Conservation (phyloP, 1,140 invertebrate species). For the Grapholita molesta region DNA sequence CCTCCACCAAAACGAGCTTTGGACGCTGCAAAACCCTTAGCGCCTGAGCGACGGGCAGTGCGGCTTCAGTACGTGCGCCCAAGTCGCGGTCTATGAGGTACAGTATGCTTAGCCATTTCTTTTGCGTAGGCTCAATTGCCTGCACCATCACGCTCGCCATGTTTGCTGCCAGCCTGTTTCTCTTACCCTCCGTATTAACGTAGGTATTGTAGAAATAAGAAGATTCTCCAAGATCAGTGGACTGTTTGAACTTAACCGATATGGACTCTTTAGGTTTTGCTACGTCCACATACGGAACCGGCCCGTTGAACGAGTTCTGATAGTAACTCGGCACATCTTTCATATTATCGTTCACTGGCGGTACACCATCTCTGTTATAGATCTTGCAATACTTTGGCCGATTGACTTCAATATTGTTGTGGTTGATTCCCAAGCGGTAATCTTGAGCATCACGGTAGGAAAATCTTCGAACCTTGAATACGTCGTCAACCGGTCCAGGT, state of each 20-base stretch:
- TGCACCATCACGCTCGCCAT: background rate
- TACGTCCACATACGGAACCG: conserved; percentile 65
- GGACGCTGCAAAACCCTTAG: background rate
- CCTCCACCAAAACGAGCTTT: background rate
- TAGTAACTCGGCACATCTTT: conserved; percentile 90
- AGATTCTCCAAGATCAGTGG: conserved; percentile 46
- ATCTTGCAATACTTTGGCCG: conserved; percentile 83
- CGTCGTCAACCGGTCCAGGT: background rate
- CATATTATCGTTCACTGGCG: conserved; percentile 81
- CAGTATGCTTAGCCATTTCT: background rate
- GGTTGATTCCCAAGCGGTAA: conserved; percentile 91
- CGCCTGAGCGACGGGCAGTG: background rate
- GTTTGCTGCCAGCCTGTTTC: background rate
- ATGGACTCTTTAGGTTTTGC: conserved; percentile 33
- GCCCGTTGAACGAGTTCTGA: no score
- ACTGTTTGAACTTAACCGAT: conserved; percentile 35
- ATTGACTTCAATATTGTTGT: conserved; percentile 91
- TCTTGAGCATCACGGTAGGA: conserved; percentile 91
- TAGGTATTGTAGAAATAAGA: conserved; percentile 41
- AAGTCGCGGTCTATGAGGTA: background rate
- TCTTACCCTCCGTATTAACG: background rate
- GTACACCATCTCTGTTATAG: conserved; percentile 88
- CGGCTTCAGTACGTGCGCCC: background rate
- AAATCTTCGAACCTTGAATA: conserved; percentile 68
- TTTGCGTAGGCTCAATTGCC: background rate